These are phyloP conservation scores for Petromus typicus DNA, from an alignment of 2,113 vertebrate species.

Conservation along the genomic window DNA sequence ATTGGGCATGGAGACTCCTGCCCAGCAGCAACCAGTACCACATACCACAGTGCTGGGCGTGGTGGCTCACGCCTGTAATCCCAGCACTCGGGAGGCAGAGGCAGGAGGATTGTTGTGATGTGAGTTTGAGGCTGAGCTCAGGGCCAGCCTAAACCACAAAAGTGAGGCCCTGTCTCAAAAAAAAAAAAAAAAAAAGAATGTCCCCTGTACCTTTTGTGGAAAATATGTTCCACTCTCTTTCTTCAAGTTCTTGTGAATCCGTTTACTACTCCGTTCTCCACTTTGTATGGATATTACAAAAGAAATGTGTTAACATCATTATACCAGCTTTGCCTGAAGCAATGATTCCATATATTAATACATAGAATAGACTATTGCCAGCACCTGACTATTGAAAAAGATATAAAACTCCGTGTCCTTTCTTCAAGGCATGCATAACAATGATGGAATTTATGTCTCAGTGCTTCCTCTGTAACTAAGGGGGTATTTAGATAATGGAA, in stretches of 20 bases:
- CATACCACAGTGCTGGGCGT: no score
- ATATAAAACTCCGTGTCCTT: background rate
- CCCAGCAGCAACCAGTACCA: no score
- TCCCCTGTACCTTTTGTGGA: background rate
- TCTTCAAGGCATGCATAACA: background rate
- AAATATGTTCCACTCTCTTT: accelerated
- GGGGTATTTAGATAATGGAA: background rate
- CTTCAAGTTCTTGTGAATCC: background rate
- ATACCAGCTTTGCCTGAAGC: background rate
- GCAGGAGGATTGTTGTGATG: no score
- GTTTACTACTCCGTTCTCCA: background rate
- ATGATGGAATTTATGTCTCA: background rate
- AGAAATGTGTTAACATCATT: background rate
- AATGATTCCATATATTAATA: no score
- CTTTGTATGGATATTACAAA: background rate
- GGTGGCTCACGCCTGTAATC: no score
- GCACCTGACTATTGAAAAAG: background rate
- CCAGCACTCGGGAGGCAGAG: no score
- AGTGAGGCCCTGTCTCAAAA: no score
- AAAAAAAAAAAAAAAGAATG: no score
- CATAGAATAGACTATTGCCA: background rate
- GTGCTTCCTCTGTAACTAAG: background rate
- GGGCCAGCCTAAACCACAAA: no score
- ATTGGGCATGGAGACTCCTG: no score
- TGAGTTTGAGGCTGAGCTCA: no score